phyloP scores from a whole-genome alignment of 2,888 invertebrate species.

The Mellilla xanthometata region DNA sequence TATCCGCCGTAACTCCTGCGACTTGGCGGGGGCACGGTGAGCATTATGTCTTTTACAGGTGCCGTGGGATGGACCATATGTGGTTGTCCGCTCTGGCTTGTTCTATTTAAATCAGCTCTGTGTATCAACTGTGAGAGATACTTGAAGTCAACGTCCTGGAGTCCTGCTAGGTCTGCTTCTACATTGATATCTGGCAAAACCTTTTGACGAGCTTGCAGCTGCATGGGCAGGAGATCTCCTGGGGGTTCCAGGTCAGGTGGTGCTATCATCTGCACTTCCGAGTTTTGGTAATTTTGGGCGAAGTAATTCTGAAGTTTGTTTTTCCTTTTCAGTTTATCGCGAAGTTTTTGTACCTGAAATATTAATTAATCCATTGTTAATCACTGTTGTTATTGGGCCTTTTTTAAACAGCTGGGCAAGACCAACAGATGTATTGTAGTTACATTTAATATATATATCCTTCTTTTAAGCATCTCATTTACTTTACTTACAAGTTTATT shows the following conservation, averaged over 20 bases:
- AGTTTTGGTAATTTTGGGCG: neutral
- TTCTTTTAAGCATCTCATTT: too few relatives aligned
- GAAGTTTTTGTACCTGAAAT: conserved; percentile 43
- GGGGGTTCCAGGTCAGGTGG: too few relatives aligned
- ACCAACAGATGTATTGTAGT: too few relatives aligned
- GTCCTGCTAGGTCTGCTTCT: conserved; percentile 26
- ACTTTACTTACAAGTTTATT: conserved; percentile 40
- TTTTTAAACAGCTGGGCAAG: too few relatives aligned
- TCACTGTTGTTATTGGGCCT: too few relatives aligned
- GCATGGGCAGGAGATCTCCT: too few relatives aligned
- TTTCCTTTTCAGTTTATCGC: conserved; percentile 37
- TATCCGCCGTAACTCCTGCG: conserved; percentile 34
- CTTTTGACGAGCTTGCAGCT: neutral
- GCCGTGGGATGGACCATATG: neutral
- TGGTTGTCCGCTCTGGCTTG: neutral
- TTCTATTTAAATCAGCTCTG: conserved; percentile 47
- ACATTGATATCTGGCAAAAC: conserved; percentile 7
- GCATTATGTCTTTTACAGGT: conserved; percentile 3
- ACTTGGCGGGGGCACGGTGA: conserved; percentile 17
- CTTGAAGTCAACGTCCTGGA: conserved; percentile 59
- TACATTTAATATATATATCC: too few relatives aligned
- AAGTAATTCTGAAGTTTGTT: conserved; percentile 33
- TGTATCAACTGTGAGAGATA: conserved; percentile 69
- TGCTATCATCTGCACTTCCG: too few relatives aligned
- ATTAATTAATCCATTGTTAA: neutral